Conservation (phyloP, 1,140 invertebrate genomes). For the Lasioglossum albipes region DNA sequence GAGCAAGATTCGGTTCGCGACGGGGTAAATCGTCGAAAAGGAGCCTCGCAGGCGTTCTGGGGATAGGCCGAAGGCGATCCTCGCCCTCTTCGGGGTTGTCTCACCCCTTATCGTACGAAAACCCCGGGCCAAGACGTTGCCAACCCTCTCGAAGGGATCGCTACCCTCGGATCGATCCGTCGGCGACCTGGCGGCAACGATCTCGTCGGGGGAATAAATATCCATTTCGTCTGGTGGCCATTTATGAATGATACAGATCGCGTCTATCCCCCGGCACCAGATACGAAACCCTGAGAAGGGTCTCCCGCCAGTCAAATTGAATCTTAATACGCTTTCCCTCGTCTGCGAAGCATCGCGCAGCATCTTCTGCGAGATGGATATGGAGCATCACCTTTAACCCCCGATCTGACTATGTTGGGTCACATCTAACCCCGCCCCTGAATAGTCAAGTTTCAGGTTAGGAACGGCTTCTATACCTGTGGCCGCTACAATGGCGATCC, state of each 20-base stretch:
- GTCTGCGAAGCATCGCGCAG: not conserved
- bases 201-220: slow-evolving; percentile 30
- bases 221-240: slow-evolving; percentile 35
- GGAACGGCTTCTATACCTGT: no score
- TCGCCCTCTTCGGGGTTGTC: slow-evolving; percentile 24
- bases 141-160: slow-evolving; percentile 17
- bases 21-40: slow-evolving; percentile 7
- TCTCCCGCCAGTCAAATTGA: slow-evolving; percentile 52
- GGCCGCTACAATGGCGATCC: no score
- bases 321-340: slow-evolving; percentile 47
- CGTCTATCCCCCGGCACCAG: slow-evolving; percentile 23
- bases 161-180: slow-evolving; percentile 37
- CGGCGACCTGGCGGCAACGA: slow-evolving; percentile 12
- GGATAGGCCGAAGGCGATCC: slow-evolving; percentile 4
- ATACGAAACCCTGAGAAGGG: slow-evolving; percentile 1
- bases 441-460: no score
- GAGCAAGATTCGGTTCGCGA: not conserved
- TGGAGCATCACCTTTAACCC: no score
- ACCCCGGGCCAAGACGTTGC: slow-evolving; percentile 33
- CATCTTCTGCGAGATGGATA: not conserved
- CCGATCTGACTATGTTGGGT: no score
- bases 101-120: slow-evolving; percentile 33
- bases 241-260: slow-evolving; percentile 40
- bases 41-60: not conserved
- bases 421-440: no score